These are phyloP conservation scores for Anoncus sp. DNA, from an alignment of 2,888 invertebrate genomes.

Conservation along the genomic window DNA sequence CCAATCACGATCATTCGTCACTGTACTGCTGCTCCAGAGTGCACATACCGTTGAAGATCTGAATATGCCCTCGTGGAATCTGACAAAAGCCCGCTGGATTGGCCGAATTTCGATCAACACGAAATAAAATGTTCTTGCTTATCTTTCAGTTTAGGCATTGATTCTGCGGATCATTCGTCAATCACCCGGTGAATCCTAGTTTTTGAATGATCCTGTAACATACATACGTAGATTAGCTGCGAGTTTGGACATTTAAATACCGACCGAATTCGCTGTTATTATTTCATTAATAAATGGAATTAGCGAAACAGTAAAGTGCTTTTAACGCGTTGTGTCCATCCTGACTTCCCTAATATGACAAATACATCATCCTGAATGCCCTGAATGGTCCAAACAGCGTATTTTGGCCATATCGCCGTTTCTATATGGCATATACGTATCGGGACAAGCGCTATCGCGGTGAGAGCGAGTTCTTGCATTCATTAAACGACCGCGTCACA, in stretches of 20 bases:
- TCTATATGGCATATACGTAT: conserved; percentile 2
- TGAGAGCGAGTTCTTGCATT: conserved; percentile 76
- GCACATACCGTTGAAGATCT: too few species aligned
- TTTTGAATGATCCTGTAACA: conserved; percentile 11
- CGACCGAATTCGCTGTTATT: conserved; percentile 66
- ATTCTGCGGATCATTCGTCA: too few species aligned
- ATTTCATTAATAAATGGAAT: conserved; percentile 79
- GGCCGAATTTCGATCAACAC: too few species aligned
- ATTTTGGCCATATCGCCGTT: conserved; percentile 32
- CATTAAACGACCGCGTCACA: conserved; percentile 78
- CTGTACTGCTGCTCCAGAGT: too few species aligned
- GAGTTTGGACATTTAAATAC: conserved; percentile 43
- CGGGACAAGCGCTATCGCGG: conserved; percentile 28
- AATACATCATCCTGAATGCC: conserved; percentile 70
- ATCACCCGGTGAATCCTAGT: too few species aligned
- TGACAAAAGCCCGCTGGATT: too few species aligned
- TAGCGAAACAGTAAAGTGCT: conserved; percentile 81
- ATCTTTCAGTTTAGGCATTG: too few species aligned
- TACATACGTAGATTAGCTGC: conserved; percentile 6
- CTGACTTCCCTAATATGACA: conserved; percentile 80
- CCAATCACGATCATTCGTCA: too few species aligned
- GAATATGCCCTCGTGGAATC: too few species aligned
- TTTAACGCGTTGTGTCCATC: conserved; percentile 78
- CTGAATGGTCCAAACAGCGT: neutral
- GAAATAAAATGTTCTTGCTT: too few species aligned